Percentiles rank a stretch among this genome's conserved stretches.
Evolutionary conservation across 2,888 invertebrate species (phyloP).

Genomic region (Yponomeuta malinellus): DNA sequence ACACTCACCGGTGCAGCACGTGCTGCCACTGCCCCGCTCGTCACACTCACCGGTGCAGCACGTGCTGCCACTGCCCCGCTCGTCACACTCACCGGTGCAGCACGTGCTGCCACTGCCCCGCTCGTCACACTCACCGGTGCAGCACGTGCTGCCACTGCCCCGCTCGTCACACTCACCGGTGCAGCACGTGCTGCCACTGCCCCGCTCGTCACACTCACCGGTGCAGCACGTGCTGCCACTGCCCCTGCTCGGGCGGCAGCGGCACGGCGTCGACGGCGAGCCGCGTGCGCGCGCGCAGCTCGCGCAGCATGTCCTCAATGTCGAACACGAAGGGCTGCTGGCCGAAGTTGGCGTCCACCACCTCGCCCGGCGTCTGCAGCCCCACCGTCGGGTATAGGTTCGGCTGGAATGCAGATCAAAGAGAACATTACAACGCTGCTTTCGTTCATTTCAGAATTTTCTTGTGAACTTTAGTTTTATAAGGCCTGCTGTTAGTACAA

Average conservation of each 20-base stretch:
- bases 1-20: no score
- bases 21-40: no score
- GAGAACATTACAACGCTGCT: neutral
- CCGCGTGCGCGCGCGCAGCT: slow-evolving; percentile 88
- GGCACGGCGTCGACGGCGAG: slow-evolving; percentile 91
- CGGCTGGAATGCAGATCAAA: slow-evolving; percentile 77
- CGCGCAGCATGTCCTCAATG: slow-evolving; percentile 97
- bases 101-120: no score
- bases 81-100: no score
- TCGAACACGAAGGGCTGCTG: slow-evolving; percentile 98
- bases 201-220: slow-evolving; percentile 71
- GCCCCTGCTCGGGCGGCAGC: slow-evolving; percentile 89
- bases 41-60: no score
- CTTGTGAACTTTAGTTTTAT: neutral
- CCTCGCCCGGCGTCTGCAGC: slow-evolving; percentile 98
- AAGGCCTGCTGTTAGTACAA: neutral
- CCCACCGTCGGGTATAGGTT: slow-evolving; percentile 99
- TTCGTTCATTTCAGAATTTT: slow-evolving; percentile 36
- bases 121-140: no score
- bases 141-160: no score
- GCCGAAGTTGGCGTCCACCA: slow-evolving; percentile 99
- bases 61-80: no score
- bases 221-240: slow-evolving; percentile 94
- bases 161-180: no score
- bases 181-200: no score